Conservation (phyloP, 2,888 invertebrate species). For the Drosophila phalerata region DNA sequence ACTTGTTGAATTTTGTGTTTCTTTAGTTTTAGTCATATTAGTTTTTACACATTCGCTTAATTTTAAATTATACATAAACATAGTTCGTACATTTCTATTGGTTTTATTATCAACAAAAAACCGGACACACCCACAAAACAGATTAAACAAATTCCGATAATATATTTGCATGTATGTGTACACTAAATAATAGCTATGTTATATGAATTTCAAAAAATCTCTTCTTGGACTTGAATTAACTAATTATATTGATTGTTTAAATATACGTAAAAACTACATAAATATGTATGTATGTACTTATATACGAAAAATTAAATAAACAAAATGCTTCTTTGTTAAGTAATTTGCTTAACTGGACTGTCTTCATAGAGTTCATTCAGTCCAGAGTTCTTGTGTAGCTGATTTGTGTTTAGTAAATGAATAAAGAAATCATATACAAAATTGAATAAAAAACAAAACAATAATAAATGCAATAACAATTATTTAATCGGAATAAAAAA, state of each 20-base stretch:
- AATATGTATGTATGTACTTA: slow-evolving; percentile 21
- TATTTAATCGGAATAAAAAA: slow-evolving; percentile 42
- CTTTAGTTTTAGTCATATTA: slow-evolving; percentile 66
- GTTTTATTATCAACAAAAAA: slow-evolving; percentile 23
- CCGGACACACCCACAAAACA: slow-evolving; percentile 5
- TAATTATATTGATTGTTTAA: slow-evolving; percentile 50
- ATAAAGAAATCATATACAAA: slow-evolving; percentile 43
- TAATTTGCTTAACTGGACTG: slow-evolving; percentile 62
- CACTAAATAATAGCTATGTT: slow-evolving; percentile 31
- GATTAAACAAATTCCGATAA: slow-evolving; percentile 32
- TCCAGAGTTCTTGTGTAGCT: slow-evolving; percentile 69
- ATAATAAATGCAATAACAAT: slow-evolving; percentile 63
- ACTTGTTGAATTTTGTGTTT: slow-evolving; percentile 68
- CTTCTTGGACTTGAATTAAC: slow-evolving; percentile 33
- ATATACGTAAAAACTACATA: slow-evolving; percentile 27
- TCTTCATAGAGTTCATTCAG: slow-evolving; percentile 17
- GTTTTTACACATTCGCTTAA: slow-evolving; percentile 49
- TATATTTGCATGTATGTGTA: slow-evolving; percentile 37
- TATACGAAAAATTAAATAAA: slow-evolving; percentile 28
- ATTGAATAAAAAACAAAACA: slow-evolving; percentile 1
- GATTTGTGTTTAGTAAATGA: slow-evolving; percentile 72
- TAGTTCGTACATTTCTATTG: slow-evolving; percentile 59
- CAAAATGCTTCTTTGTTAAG: slow-evolving; percentile 58
- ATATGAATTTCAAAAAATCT: slow-evolving; percentile 25
- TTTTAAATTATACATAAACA: slow-evolving; percentile 27